These are phyloP conservation scores for Prionace glauca DNA, from an alignment of 2,797 vertebrate genomes.

Conservation along the genomic window DNA sequence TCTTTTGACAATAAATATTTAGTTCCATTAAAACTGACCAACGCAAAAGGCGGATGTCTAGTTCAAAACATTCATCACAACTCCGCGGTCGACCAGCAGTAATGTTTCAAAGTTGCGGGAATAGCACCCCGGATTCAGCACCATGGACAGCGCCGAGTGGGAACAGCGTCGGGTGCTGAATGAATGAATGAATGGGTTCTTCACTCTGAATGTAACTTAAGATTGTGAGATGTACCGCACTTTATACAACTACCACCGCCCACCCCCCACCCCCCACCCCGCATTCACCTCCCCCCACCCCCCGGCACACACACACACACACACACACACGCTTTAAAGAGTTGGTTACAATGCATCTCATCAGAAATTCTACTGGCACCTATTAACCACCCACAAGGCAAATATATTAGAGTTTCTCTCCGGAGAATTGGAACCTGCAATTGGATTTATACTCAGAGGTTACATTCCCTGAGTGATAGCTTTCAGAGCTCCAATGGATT, in stretches of 20 bases:
- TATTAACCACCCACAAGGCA: not conserved
- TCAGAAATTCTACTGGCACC: not conserved
- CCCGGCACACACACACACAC: not conserved
- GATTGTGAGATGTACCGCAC: not conserved
- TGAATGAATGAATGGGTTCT: not conserved
- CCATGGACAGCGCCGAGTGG: not conserved
- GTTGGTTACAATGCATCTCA: not conserved
- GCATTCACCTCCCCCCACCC: too few species aligned
- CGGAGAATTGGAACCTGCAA: not conserved
- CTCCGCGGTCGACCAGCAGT: too few species aligned
- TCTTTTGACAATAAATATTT: not conserved
- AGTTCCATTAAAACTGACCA: not conserved
- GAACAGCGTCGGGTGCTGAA: not conserved
- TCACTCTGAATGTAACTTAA: not conserved
- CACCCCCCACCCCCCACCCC: too few species aligned
- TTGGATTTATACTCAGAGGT: not conserved
- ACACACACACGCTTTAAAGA: not conserved
- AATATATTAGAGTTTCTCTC: not conserved
- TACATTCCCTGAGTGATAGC: not conserved
- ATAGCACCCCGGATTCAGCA: not conserved
- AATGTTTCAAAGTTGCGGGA: not conserved
- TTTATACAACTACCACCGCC: not conserved
- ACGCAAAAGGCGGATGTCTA: not conserved
- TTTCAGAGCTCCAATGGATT: not conserved
- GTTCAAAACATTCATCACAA: not conserved